These are phyloP conservation scores for Drosophila bocki DNA, from an alignment of 1,140 invertebrate species.

Conservation along the genomic window DNA sequence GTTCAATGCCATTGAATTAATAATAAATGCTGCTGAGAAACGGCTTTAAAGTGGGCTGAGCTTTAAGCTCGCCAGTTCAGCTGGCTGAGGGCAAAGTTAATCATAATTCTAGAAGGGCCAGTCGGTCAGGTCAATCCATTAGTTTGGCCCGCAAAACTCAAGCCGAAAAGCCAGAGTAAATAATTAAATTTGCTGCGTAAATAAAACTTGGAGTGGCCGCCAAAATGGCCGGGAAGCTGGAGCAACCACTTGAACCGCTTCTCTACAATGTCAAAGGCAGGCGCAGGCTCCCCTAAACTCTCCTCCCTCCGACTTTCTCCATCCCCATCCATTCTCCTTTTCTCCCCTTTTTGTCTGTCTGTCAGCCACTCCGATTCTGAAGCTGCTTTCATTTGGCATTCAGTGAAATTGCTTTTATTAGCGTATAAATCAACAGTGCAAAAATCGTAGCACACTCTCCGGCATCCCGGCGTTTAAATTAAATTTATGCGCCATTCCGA, in stretches of 20 bases:
- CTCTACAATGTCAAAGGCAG: slow-evolving; percentile 77
- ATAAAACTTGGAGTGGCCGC: slow-evolving; percentile 71
- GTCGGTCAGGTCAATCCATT: slow-evolving; percentile 37
- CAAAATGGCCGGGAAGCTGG: slow-evolving; percentile 51
- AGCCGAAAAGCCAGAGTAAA: slow-evolving; percentile 59
- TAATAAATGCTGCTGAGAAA: slow-evolving; percentile 9
- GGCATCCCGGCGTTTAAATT: slow-evolving; percentile 67
- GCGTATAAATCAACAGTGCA: slow-evolving; percentile 81
- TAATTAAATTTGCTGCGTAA: slow-evolving; percentile 80
- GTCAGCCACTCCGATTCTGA: slow-evolving; percentile 53
- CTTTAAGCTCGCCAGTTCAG: slow-evolving; percentile 1
- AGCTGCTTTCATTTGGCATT: slow-evolving; percentile 73
- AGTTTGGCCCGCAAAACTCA: slow-evolving; percentile 32
- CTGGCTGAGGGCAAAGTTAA: slow-evolving; percentile 24
- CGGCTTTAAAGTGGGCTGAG: slow-evolving; percentile 1
- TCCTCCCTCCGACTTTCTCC: background rate
- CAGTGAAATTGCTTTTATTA: slow-evolving; percentile 81
- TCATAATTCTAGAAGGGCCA: slow-evolving; percentile 28
- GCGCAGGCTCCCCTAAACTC: background rate
- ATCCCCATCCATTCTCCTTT: background rate
- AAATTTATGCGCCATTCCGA: slow-evolving; percentile 79
- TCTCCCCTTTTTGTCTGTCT: slow-evolving; percentile 11
- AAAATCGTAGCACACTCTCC: slow-evolving; percentile 73
- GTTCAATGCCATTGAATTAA: slow-evolving; percentile 8
- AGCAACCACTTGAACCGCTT: slow-evolving; percentile 59